phyloP scores from a whole-genome alignment of 1,140 invertebrate species.

The Paralvinella palmiformis region DNA sequence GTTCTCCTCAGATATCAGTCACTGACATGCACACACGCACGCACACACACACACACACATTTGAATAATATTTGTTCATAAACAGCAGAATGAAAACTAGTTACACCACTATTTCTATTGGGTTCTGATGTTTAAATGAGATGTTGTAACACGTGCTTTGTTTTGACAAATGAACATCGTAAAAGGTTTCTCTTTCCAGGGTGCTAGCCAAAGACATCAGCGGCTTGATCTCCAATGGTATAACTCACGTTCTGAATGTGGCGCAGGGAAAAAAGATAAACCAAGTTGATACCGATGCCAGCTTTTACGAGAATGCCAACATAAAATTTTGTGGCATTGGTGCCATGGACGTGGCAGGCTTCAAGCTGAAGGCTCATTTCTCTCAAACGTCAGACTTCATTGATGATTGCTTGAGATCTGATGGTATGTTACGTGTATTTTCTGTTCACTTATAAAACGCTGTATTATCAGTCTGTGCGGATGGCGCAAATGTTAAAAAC shows the following conservation, averaged over 20 bases:
- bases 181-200: too few relatives aligned
- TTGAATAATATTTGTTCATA: too few relatives aligned
- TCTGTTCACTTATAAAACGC: not conserved
- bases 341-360: constrained; percentile 67
- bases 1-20: too few relatives aligned
- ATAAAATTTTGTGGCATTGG: constrained; percentile 74
- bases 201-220: constrained; percentile 39
- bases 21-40: too few relatives aligned
- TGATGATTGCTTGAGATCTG: constrained; percentile 61
- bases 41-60: too few relatives aligned
- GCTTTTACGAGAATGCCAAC: constrained; percentile 64
- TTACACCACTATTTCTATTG: too few relatives aligned
- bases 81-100: too few relatives aligned
- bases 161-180: too few relatives aligned
- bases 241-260: constrained; percentile 52
- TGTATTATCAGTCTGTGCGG: not conserved
- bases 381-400: constrained; percentile 72
- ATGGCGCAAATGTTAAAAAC: constrained; percentile 1
- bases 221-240: constrained; percentile 35
- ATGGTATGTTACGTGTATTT: constrained; percentile 26
- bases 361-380: constrained; percentile 73
- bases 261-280: constrained; percentile 43
- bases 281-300: constrained; percentile 41
- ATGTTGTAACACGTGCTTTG: too few relatives aligned
- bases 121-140: too few relatives aligned